Evolutionary conservation across 2,113 vertebrate genomes (phyloP).

Genomic region (Eulacestoma nigropectus): DNA sequence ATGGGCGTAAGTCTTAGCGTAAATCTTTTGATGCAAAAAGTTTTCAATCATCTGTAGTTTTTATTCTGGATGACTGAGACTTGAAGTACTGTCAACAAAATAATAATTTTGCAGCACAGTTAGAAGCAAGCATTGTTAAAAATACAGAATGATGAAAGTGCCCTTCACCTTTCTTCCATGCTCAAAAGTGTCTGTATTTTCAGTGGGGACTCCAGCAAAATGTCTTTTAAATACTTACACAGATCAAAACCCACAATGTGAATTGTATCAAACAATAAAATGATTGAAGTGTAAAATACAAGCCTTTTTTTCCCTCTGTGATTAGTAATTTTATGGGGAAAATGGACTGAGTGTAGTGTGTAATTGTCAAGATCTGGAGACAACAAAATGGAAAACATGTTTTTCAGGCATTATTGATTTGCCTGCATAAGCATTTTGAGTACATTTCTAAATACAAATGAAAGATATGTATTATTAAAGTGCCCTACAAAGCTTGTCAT

Average conservation of each 20-base stretch:
- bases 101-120: neutral
- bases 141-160: neutral
- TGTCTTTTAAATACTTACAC: neutral
- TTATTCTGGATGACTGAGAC: neutral
- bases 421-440: neutral
- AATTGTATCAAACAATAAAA: neutral
- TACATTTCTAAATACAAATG: neutral
- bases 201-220: neutral
- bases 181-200: neutral
- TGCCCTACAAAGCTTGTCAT: neutral
- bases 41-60: neutral
- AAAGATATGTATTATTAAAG: neutral
- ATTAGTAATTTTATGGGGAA: neutral
- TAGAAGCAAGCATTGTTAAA: neutral
- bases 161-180: neutral
- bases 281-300: neutral
- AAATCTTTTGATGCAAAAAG: neutral
- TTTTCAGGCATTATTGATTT: conserved; percentile 15
- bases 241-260: neutral
- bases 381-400: conserved; percentile 31
- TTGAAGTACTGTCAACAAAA: neutral
- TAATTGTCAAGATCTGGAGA: neutral
- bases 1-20: fast-evolving
- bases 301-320: neutral
- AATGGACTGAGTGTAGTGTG: neutral